A percentile compares a stretch with the other conserved stretches of the same genome.
These are phyloP conservation scores for Chauna torquata DNA, from an alignment of 2,113 vertebrate species.

Conservation along the genomic window DNA sequence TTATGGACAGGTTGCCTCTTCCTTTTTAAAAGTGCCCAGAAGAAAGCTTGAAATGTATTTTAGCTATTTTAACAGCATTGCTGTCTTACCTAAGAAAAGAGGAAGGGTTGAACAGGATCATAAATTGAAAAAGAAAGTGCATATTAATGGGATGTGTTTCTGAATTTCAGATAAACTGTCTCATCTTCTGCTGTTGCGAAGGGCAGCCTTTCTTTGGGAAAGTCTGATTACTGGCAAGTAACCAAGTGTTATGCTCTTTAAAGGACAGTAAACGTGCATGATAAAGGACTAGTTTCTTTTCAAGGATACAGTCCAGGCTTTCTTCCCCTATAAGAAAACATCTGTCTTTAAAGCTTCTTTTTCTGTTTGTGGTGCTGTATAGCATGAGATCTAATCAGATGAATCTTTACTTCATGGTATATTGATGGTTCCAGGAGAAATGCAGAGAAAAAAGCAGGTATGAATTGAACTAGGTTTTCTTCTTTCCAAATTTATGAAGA, in stretches of 20 bases:
- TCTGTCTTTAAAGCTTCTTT: neutral
- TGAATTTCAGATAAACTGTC: slow-evolving; percentile 23
- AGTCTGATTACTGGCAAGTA: neutral
- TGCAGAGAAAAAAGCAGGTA: neutral
- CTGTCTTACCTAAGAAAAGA: neutral
- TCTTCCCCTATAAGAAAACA: neutral
- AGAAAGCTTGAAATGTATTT: neutral
- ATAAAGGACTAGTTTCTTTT: neutral
- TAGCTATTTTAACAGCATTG: neutral
- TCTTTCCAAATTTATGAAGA: neutral
- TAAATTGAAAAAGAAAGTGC: neutral
- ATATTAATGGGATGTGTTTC: neutral
- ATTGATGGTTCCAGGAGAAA: neutral
- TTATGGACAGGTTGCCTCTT: neutral
- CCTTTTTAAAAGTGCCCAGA: neutral
- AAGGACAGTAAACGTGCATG: neutral
- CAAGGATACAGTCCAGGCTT: neutral
- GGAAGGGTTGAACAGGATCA: neutral
- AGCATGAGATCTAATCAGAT: neutral
- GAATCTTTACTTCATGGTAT: neutral
- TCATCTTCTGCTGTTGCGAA: neutral
- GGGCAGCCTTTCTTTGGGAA: slow-evolving; percentile 20
- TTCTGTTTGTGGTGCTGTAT: neutral
- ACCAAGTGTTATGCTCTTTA: neutral
- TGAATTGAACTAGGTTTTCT: neutral